Conservation (phyloP, 1,140 invertebrate genomes). For the Trypoxylus dichotomus region DNA sequence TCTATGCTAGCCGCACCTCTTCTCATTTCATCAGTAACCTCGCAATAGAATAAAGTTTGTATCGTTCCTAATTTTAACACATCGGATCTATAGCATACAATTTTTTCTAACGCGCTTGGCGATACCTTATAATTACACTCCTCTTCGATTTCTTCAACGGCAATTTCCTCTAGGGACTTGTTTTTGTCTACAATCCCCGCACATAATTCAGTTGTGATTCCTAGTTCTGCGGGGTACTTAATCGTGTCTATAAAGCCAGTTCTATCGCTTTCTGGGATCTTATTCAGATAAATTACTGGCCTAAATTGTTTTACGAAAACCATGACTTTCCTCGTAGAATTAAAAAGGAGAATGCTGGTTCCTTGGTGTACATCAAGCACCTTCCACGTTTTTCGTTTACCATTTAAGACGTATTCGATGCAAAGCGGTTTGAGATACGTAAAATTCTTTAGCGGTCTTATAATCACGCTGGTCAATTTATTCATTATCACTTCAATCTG, state of each 20-base stretch:
- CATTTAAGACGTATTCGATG: conserved; percentile 69
- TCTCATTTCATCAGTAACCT: conserved; percentile 86
- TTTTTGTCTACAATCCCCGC: conserved; percentile 91
- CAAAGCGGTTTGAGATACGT: conserved; percentile 70
- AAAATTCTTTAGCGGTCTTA: conserved; percentile 64
- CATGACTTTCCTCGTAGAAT: conserved; percentile 71
- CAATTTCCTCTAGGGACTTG: conserved; percentile 73
- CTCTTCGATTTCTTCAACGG: conserved; percentile 82
- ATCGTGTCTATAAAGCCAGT: conserved; percentile 62
- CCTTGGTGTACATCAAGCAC: conserved; percentile 69
- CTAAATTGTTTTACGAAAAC: conserved; percentile 89
- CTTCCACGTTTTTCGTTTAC: conserved; percentile 68
- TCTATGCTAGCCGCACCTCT: conserved; percentile 78
- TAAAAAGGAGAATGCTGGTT: conserved; percentile 84
- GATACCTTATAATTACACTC: conserved; percentile 91
- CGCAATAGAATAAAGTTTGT: conserved; percentile 83
- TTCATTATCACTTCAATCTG: conserved; percentile 38
- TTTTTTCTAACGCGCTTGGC: conserved; percentile 65
- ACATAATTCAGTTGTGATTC: conserved; percentile 87
- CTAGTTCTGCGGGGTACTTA: conserved; percentile 71
- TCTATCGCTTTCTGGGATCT: conserved; percentile 55
- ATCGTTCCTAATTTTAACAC: conserved; percentile 69
- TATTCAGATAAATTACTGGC: conserved; percentile 57
- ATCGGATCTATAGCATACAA: conserved; percentile 66
- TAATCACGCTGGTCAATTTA: conserved; percentile 41